A percentile compares a stretch with the other conserved stretches of the same genome.
phyloP scores from a whole-genome alignment of 1,140 invertebrate species.

The Pseudomyrmex concolor region DNA sequence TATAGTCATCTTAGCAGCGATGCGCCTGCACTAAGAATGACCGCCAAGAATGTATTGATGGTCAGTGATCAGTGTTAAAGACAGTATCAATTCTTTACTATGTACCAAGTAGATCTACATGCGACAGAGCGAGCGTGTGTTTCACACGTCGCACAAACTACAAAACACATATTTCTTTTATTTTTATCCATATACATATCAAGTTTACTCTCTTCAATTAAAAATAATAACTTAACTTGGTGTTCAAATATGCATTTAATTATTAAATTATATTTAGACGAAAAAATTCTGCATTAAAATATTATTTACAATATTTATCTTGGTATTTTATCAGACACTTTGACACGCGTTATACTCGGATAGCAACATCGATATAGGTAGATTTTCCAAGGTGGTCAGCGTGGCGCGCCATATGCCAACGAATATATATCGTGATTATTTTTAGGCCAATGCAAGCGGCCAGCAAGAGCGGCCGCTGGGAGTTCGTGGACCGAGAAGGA shows the following conservation, averaged over 20 bases:
- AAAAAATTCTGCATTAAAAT: neutral
- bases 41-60: constrained; percentile 23
- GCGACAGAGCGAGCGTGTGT: too few species aligned
- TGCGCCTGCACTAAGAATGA: constrained; percentile 26
- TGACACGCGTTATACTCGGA: neutral
- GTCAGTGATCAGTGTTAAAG: constrained; percentile 18
- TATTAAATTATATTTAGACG: neutral
- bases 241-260: neutral
- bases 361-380: neutral
- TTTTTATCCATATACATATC: too few species aligned
- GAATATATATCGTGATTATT: constrained; percentile 30
- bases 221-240: too few species aligned
- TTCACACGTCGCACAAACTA: neutral
- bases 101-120: neutral
- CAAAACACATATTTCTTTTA: too few species aligned
- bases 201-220: too few species aligned
- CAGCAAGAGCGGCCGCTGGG: constrained; percentile 15
- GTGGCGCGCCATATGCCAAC: neutral
- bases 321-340: neutral
- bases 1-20: constrained; percentile 53
- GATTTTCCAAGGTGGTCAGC: neutral
- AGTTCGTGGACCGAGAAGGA: constrained; percentile 51
- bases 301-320: neutral
- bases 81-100: neutral
- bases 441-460: constrained; percentile 51